Evolutionary conservation across 2,797 vertebrate species (phyloP).

Genomic region (Leucoraja ocellata): DNA sequence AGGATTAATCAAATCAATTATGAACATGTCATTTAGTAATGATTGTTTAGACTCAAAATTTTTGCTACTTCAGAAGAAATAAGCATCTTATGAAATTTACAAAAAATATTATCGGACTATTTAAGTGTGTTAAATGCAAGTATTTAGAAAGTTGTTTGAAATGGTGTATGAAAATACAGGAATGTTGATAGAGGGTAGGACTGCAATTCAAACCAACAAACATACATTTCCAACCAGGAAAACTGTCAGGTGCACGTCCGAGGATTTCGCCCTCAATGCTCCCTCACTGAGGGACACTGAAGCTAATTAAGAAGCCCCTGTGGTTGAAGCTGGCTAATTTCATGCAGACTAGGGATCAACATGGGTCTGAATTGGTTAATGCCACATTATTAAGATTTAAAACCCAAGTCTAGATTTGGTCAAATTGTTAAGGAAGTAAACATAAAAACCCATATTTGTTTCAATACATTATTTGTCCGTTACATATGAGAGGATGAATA

Average conservation of each 20-base stretch:
- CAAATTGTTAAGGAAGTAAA: background rate
- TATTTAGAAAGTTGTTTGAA: background rate
- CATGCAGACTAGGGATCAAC: background rate
- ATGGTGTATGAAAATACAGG: background rate
- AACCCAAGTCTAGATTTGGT: background rate
- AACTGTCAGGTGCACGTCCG: background rate
- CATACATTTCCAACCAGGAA: background rate
- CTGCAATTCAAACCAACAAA: background rate
- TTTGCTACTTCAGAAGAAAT: background rate
- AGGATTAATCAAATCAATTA: background rate
- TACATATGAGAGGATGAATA: background rate
- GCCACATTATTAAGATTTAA: background rate
- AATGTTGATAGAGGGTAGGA: background rate
- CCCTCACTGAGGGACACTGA: background rate
- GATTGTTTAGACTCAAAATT: background rate
- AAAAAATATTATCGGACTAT: background rate
- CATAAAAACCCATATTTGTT: background rate
- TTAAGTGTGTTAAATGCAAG: background rate
- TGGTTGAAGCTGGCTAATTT: constrained; percentile 16
- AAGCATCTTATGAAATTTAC: background rate
- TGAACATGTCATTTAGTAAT: background rate
- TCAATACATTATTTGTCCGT: background rate
- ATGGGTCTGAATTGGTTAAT: background rate
- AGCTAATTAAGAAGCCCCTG: background rate
- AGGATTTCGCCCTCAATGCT: background rate